These are phyloP conservation scores for Bufo gargarizans DNA, from an alignment of 2,113 vertebrate genomes.

Conservation along the genomic window DNA sequence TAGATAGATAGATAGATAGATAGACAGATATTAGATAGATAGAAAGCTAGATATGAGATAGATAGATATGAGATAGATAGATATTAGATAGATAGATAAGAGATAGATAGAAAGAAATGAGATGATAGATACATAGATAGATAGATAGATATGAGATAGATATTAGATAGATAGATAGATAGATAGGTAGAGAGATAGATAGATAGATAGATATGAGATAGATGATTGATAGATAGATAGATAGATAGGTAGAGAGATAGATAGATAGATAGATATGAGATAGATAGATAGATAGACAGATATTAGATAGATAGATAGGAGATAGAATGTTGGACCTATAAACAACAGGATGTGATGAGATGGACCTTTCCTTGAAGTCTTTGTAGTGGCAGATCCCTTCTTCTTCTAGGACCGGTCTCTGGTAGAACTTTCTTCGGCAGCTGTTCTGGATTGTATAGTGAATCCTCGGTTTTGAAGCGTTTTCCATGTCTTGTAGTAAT, in stretches of 20 bases:
- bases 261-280: neutral
- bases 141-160: neutral
- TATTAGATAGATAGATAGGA: neutral
- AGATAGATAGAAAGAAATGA: neutral
- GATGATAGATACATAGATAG: neutral
- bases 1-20: too few species aligned
- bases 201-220: neutral
- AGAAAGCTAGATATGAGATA: too few species aligned
- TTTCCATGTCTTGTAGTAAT: constrained; percentile 49
- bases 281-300: constrained; percentile 1
- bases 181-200: neutral
- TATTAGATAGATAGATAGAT: neutral
- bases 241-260: neutral
- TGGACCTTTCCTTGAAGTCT: neutral
- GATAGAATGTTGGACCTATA: neutral
- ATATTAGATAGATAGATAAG: neutral
- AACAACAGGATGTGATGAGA: neutral
- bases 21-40: too few species aligned
- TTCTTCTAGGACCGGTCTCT: neutral
- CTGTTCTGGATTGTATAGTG: constrained; percentile 33
- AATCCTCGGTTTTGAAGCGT: constrained; percentile 21
- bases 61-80: neutral
- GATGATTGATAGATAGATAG: neutral
- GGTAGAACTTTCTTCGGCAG: constrained; percentile 32
- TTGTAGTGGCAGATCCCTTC: neutral